Conservation (phyloP, 2,888 invertebrate species). For the Hermodice carunculata region DNA sequence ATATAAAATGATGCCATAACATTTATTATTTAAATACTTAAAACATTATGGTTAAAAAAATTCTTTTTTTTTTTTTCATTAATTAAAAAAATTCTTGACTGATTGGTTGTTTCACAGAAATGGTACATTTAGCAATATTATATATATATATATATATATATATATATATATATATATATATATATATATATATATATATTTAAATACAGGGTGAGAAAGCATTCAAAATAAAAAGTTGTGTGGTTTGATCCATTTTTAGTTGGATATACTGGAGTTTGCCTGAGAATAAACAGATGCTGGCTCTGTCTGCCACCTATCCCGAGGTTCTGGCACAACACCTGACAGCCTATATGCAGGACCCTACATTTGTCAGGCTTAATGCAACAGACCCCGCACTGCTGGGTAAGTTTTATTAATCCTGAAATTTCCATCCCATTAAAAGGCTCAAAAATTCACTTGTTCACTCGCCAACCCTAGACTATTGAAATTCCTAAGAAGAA, state of each 20-base stretch:
- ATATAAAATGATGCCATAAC: too few relatives aligned
- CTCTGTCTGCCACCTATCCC: conserved; percentile 94
- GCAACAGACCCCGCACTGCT: conserved; percentile 75
- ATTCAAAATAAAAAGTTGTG: background rate
- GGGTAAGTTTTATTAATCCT: too few relatives aligned
- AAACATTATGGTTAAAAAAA: too few relatives aligned
- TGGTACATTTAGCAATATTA: too few relatives aligned
- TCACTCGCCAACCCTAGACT: too few relatives aligned
- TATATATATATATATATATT: background rate
- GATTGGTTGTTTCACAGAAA: too few relatives aligned
- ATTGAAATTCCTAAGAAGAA: too few relatives aligned
- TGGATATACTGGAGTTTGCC: conserved; percentile 83
- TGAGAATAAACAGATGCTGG: conserved; percentile 86
- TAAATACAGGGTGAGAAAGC: background rate
- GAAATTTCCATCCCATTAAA: too few relatives aligned
- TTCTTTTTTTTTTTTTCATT: too few relatives aligned
- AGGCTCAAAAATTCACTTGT: too few relatives aligned
- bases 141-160: conserved; percentile 1
- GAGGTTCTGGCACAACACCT: conserved; percentile 80
- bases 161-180: background rate
- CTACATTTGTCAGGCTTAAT: conserved; percentile 82
- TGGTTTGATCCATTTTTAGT: conserved; percentile 69
- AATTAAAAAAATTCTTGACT: too few relatives aligned
- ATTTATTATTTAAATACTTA: too few relatives aligned
- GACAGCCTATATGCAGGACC: conserved; percentile 82